phyloP scores from a whole-genome alignment of 2,888 invertebrate species.

The Pseudococcus longispinus region DNA sequence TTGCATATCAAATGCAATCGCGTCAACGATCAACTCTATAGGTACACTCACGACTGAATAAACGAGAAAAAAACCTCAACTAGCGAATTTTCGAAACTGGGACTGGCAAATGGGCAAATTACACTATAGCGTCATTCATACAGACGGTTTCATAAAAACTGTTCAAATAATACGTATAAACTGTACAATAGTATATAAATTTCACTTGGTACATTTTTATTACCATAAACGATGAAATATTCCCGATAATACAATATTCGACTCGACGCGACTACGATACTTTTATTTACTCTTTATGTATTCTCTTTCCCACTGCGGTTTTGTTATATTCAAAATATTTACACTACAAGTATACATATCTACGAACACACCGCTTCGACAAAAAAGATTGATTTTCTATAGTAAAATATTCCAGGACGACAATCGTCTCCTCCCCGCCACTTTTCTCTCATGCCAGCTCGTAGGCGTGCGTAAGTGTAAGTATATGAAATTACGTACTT shows the following conservation, averaged over 20 bases:
- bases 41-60: background rate
- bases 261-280: background rate
- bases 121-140: background rate
- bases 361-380: background rate
- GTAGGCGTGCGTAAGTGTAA: no score
- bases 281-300: conserved; percentile 3
- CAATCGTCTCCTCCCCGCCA: background rate
- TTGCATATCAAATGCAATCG: background rate
- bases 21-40: background rate
- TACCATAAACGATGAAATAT: conserved; percentile 19
- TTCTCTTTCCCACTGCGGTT: background rate
- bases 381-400: conserved; percentile 13
- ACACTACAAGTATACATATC: background rate
- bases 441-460: no score
- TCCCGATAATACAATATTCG: conserved; percentile 3
- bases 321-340: conserved; percentile 9
- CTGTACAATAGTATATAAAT: no score
- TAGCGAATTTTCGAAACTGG: background rate
- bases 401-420: background rate
- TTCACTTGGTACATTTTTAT: background rate
- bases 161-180: no score
- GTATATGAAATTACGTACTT: no score
- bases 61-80: background rate
- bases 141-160: no score
- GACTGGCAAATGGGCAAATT: background rate